Evolutionary conservation across 1,140 invertebrate genomes (phyloP).

Genomic region (Liolophura sinensis): DNA sequence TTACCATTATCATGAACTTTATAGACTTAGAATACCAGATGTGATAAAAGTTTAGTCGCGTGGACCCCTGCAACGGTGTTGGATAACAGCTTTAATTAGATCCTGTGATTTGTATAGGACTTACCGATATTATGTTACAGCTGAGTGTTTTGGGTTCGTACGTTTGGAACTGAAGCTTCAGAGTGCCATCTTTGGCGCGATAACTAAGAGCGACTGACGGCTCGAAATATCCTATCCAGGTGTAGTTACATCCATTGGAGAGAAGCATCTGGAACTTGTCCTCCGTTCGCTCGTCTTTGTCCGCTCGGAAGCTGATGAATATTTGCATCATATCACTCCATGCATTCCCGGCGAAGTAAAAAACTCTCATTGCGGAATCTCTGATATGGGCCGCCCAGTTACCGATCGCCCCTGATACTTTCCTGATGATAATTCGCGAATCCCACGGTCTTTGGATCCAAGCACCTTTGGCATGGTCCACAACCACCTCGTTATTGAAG

Average conservation of each 20-base stretch:
- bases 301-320: slow-evolving; percentile 19
- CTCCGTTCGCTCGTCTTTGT: slow-evolving; percentile 8
- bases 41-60: too few relatives aligned
- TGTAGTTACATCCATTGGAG: slow-evolving; percentile 29
- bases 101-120: too few relatives aligned
- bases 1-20: too few relatives aligned
- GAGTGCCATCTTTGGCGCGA: slow-evolving; percentile 20
- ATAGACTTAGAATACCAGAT: too few relatives aligned
- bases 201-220: slow-evolving; percentile 29
- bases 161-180: slow-evolving; percentile 27
- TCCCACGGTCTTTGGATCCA: slow-evolving; percentile 19
- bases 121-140: too few relatives aligned
- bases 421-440: slow-evolving; percentile 4
- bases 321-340: neutral
- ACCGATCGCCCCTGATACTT: slow-evolving; percentile 3
- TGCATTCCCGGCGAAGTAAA: slow-evolving; percentile 28
- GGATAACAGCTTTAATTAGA: too few relatives aligned
- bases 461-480: slow-evolving; percentile 24
- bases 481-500: slow-evolving; percentile 21
- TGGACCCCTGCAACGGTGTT: too few relatives aligned
- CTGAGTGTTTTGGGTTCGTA: too few relatives aligned
- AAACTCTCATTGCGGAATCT: slow-evolving; percentile 20
- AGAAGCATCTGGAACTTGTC: slow-evolving; percentile 29
- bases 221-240: slow-evolving; percentile 21
- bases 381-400: slow-evolving; percentile 22